A percentile compares a stretch with the other conserved stretches of the same genome.
phyloP scores from a whole-genome alignment of 2,113 vertebrate genomes.

The Burhinus oedicnemus region DNA sequence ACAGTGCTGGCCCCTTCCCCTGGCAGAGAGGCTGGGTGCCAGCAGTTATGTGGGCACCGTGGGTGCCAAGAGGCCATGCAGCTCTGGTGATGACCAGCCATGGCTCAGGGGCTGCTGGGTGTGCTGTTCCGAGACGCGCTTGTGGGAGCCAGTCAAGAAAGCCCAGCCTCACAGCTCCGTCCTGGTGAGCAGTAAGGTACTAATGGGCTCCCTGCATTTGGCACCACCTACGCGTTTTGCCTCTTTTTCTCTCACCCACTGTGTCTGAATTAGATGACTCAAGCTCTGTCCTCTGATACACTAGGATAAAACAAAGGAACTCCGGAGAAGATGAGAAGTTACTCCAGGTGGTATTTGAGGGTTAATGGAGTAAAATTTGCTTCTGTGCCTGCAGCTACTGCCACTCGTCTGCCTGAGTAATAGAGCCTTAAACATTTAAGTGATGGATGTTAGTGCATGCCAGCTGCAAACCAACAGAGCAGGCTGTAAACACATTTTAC shows the following conservation, averaged over 20 bases:
- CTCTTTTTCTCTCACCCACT: neutral
- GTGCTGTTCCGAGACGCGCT: neutral
- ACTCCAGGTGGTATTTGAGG: conserved; percentile 28
- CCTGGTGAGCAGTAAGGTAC: neutral
- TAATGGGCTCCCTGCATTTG: neutral
- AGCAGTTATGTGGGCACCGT: neutral
- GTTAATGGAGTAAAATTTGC: conserved; percentile 60
- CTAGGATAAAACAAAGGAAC: conserved; percentile 21
- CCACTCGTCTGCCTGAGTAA: conserved; percentile 51
- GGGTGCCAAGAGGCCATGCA: rapidly evolving
- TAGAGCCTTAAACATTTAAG: conserved; percentile 56
- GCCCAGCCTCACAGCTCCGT: too few species aligned
- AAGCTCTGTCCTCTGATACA: neutral
- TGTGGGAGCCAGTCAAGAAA: neutral
- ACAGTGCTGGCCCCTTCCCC: neutral
- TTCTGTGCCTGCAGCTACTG: conserved; percentile 55
- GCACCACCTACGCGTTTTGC: neutral
- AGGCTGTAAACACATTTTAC: conserved; percentile 55
- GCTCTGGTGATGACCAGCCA: neutral
- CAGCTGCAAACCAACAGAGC: conserved; percentile 47
- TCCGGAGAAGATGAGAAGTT: neutral
- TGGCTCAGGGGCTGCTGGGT: neutral
- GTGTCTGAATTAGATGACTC: neutral
- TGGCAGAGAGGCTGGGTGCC: neutral
- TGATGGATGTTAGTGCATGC: conserved; percentile 37